These are phyloP conservation scores for Polymixis flavicincta DNA, from an alignment of 2,888 invertebrate species.

Conservation along the genomic window DNA sequence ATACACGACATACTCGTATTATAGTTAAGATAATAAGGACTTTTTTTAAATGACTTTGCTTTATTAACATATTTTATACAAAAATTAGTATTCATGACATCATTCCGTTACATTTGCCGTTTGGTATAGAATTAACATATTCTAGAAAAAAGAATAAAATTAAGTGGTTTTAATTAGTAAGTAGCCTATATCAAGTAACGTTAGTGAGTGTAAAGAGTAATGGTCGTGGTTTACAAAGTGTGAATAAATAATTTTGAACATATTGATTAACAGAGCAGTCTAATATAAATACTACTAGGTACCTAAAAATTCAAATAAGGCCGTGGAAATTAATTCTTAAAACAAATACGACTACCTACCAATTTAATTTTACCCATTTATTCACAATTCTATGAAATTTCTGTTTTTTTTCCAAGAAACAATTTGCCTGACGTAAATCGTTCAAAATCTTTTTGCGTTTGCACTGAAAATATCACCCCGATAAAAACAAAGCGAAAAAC, in stretches of 20 bases:
- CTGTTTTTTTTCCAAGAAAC: no score
- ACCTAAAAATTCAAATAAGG: not conserved
- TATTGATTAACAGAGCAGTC: not conserved
- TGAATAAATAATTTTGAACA: not conserved
- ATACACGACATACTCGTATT: no score
- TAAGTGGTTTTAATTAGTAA: not conserved
- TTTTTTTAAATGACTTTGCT: not conserved
- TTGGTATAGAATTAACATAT: constrained; percentile 15
- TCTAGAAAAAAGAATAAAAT: not conserved
- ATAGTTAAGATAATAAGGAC: not conserved
- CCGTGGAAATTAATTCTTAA: not conserved
- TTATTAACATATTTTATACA: not conserved
- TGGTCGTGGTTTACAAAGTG: not conserved
- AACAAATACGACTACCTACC: not conserved
- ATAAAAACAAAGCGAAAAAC: not conserved
- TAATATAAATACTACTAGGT: not conserved
- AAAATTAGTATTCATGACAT: not conserved
- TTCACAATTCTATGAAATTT: not conserved
- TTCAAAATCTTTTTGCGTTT: not conserved
- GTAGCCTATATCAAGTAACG: not conserved
- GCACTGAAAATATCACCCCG: not conserved
- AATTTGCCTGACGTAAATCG: not conserved
- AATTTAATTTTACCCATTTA: not conserved
- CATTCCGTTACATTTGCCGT: constrained; percentile 33
- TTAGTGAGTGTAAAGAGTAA: not conserved